phyloP scores from a whole-genome alignment of 2,113 vertebrate species.

The Dendrocopos noguchii region DNA sequence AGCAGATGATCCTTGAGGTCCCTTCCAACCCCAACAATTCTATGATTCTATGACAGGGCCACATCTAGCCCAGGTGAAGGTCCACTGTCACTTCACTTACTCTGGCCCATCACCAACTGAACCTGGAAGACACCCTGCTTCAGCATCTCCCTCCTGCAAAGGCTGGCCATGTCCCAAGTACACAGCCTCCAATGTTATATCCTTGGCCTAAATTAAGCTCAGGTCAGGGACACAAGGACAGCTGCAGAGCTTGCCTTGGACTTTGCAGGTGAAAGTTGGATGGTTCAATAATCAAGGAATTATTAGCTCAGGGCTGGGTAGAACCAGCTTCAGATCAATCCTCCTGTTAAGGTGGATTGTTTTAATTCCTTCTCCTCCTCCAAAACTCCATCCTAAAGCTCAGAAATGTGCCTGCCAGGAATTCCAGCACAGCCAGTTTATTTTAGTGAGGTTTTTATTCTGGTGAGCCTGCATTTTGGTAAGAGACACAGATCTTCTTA shows the following conservation, averaged over 20 bases:
- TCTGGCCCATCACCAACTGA: neutral
- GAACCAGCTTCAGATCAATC: neutral
- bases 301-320: slow-evolving; percentile 6
- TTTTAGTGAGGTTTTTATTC: neutral
- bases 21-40: no score
- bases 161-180: neutral
- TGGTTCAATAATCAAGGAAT: neutral
- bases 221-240: neutral
- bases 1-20: no score
- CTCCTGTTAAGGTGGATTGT: neutral
- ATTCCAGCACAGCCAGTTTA: neutral
- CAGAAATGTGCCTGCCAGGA: neutral
- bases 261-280: neutral
- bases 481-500: neutral
- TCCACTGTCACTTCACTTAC: neutral
- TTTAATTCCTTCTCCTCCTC: neutral
- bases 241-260: slow-evolving; percentile 14
- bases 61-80: neutral
- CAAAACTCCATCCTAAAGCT: neutral
- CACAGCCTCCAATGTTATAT: neutral
- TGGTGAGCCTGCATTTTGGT: neutral
- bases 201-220: slow-evolving; percentile 23
- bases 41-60: neutral
- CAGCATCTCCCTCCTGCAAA: neutral
- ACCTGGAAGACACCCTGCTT: neutral